Percentiles rank a stretch among this genome's conserved stretches.
phyloP scores from a whole-genome alignment of 2,797 vertebrate species.

The Myotis pilosus region DNA sequence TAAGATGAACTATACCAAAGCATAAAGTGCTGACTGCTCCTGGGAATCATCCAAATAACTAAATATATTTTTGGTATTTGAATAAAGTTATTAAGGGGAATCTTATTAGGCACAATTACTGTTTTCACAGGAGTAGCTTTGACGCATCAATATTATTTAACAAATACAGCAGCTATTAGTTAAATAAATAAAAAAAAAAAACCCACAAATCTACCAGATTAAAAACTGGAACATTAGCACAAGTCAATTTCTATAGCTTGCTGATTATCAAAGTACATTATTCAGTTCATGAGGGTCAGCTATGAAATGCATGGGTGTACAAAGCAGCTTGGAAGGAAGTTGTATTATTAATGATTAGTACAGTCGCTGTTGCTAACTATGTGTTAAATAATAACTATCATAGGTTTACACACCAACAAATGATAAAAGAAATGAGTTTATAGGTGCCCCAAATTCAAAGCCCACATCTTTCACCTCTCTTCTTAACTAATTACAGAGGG shows the following conservation, averaged over 20 bases:
- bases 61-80: not conserved
- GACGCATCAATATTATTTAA: not conserved
- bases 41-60: not conserved
- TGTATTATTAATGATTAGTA: not conserved
- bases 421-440: not conserved
- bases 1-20: not conserved
- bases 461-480: not conserved
- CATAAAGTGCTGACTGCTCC: not conserved
- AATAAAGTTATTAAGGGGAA: not conserved
- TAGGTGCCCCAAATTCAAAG: not conserved
- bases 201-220: not conserved
- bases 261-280: conserved; percentile 12
- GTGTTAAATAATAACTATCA: not conserved
- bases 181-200: not conserved
- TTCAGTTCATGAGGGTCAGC: not conserved
- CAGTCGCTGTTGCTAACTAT: not conserved
- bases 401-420: not conserved
- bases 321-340: not conserved
- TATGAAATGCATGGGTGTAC: not conserved
- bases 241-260: not conserved
- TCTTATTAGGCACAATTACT: not conserved
- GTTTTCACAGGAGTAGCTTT: not conserved
- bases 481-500: not conserved
- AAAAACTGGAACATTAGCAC: not conserved
- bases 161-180: not conserved